A percentile compares a stretch with the other conserved stretches of the same genome.
Evolutionary conservation across 1,140 invertebrate species (phyloP).

Genomic region (Teleogryllus occipitalis): DNA sequence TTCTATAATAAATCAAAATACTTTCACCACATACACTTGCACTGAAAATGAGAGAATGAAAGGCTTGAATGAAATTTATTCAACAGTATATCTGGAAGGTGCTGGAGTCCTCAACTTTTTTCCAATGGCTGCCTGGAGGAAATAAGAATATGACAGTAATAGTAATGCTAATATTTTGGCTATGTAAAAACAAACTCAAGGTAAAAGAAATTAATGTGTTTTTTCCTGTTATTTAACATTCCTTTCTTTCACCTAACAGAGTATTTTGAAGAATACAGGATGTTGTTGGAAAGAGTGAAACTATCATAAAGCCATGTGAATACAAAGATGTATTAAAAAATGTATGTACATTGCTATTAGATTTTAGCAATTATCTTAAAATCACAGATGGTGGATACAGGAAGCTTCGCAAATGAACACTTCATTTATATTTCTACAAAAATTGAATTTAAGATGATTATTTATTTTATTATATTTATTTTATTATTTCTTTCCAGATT

Average conservation of each 20-base stretch:
- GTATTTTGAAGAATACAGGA: background rate
- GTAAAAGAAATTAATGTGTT: background rate
- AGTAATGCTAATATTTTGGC: background rate
- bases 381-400: no score
- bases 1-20: background rate
- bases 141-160: background rate
- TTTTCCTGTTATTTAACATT: background rate
- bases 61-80: background rate
- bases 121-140: background rate
- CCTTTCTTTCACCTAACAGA: background rate
- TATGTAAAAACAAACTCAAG: no score
- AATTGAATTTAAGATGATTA: no score
- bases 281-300: no score
- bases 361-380: no score
- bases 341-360: no score
- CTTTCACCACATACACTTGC: background rate
- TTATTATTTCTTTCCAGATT: no score
- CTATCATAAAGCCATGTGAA: no score
- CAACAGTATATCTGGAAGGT: background rate
- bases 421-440: no score
- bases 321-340: no score
- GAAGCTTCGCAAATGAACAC: no score
- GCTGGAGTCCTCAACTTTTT: background rate
- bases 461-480: no score
- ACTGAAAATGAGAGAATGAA: background rate